A percentile compares a stretch with the other conserved stretches of the same genome.
Evolutionary conservation across 2,797 vertebrate genomes (phyloP).

Genomic region (Yasuhikotakia modesta): DNA sequence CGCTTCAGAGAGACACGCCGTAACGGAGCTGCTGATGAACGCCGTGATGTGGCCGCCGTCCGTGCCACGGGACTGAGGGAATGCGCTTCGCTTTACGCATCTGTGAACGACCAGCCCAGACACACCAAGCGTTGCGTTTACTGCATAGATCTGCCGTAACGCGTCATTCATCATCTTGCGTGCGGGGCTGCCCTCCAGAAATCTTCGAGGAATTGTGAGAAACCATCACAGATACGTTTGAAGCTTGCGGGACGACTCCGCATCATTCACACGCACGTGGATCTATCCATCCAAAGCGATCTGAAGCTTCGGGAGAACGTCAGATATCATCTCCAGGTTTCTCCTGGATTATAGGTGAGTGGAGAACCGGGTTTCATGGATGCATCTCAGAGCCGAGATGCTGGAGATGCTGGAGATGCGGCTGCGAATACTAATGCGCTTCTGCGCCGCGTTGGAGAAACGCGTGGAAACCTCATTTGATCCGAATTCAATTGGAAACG

Average conservation of each 20-base stretch:
- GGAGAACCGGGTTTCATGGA: conserved; percentile 34
- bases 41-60: conserved; percentile 57
- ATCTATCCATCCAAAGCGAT: conserved; percentile 60
- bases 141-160: conserved; percentile 44
- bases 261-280: conserved; percentile 61
- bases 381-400: conserved; percentile 1
- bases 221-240: conserved; percentile 25
- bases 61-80: conserved; percentile 68
- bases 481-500: neutral
- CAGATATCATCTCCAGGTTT: conserved; percentile 51
- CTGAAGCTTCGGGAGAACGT: conserved; percentile 40
- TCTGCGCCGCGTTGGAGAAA: neutral
- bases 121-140: conserved; percentile 59
- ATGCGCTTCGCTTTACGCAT: conserved; percentile 63
- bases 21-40: conserved; percentile 51
- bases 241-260: neutral
- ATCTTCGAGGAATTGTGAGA: conserved; percentile 55
- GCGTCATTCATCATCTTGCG: conserved; percentile 39
- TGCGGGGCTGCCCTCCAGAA: conserved; percentile 21
- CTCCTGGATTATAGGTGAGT: conserved; percentile 71
- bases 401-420: conserved; percentile 26
- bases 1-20: conserved; percentile 55
- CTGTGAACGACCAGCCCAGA: conserved; percentile 55
- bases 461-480: conserved; percentile 5
- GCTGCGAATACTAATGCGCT: conserved; percentile 51